phyloP scores from a whole-genome alignment of 64 coral and sea anemone species.

The Anthopleura sola region DNA sequence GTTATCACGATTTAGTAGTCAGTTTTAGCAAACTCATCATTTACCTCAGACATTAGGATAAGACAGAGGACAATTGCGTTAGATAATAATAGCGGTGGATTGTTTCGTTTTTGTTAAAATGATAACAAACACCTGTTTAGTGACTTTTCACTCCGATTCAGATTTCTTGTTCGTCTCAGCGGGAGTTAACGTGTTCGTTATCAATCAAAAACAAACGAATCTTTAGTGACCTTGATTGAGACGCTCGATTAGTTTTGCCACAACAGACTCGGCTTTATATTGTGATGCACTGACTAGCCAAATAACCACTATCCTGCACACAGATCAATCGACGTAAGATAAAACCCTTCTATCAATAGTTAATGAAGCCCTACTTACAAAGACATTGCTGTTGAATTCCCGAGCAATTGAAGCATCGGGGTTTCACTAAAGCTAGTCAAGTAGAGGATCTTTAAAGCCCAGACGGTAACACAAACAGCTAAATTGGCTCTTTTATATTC shows the following conservation, averaged over 20 bases:
- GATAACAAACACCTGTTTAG: conserved; percentile 2
- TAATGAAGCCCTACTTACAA: too few relatives aligned
- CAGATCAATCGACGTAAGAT: too few relatives aligned
- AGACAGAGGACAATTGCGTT: background rate
- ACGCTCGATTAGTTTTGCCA: background rate
- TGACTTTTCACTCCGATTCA: background rate
- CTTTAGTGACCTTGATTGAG: background rate
- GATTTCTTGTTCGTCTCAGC: background rate
- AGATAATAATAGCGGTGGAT: background rate
- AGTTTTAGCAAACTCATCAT: too few relatives aligned
- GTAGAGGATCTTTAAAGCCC: background rate
- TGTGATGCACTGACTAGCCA: background rate
- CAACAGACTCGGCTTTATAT: background rate
- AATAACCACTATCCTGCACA: background rate
- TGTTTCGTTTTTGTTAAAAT: background rate
- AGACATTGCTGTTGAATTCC: too few relatives aligned
- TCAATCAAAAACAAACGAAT: conserved; percentile 9
- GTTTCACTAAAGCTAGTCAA: background rate
- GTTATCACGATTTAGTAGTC: too few relatives aligned
- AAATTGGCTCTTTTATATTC: background rate
- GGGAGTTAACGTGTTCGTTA: conserved; percentile 10
- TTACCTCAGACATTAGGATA: too few relatives aligned
- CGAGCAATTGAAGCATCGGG: background rate
- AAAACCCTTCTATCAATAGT: too few relatives aligned
- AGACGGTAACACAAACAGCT: background rate